Evolutionary conservation across 2,113 vertebrate species (phyloP), one percentile per base, ranked within the genome.

Genomic region (Coreoperca whiteheadi): DNA sequence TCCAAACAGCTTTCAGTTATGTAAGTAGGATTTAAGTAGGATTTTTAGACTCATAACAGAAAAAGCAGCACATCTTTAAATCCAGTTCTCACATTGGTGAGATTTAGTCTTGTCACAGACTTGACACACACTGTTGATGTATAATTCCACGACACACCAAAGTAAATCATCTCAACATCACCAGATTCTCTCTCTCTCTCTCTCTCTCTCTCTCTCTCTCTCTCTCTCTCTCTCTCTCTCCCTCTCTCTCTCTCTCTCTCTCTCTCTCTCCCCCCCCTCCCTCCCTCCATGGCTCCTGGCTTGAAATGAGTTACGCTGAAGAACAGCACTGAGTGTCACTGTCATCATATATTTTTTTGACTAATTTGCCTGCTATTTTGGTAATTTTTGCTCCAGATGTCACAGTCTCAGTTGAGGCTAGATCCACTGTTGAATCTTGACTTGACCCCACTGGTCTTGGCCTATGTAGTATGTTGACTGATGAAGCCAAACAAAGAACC

Each of bases 141-240:
- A 75, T 80, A 86, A 88, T 82, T 90, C 83, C 78, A 77, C 21
- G 25, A 86, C 91, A 83, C 16, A 56, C 78, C 72, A 69, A 70
- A 88, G 87, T 86, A 85, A 89, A 88, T 84, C 84, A 87, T 86
- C 79, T 71, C 79, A 84, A 66, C 77, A 85, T 81, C 87, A 79
- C 51, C 69, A 85, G 54, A 76, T 78, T 37, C 57, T 23, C 41
- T 61, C 83, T 37, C 54, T 48, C 25, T 28, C 48, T 4, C 60
- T 59, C 41, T 56, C 37, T 34, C 37, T 57, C 25, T 60, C 41
- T 32, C 39, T 37, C 56, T 15, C 23, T n/a, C 61, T 64, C 28
- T 23, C 61, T 64, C 20, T 25, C 46, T 25, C 37, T 39, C 25
- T 48, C 59, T 46, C 43, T 60, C n/a, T 30, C 41, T 25, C 28